Conservation (phyloP, 1,140 invertebrate species). For the Oryzaephilus surinamensis region DNA sequence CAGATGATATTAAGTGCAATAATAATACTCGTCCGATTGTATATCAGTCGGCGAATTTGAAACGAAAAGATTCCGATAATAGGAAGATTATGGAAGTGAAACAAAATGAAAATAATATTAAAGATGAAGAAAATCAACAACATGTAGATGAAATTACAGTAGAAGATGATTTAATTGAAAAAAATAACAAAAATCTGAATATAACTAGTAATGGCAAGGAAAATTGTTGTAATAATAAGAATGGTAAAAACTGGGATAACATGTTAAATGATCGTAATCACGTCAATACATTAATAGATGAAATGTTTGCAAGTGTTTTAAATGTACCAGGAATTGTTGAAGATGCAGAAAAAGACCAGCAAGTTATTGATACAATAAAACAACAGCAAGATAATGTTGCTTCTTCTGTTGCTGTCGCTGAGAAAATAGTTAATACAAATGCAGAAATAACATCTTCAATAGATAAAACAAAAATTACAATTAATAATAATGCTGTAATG, state of each 20-base stretch:
- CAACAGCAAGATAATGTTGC: neutral
- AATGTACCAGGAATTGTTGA: too few species aligned
- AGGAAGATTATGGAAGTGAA: neutral
- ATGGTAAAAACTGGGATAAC: constrained; percentile 12
- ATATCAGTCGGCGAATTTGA: constrained; percentile 19
- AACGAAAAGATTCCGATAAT: constrained; percentile 4
- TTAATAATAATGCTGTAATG: constrained; percentile 1
- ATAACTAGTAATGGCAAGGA: neutral
- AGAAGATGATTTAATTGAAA: constrained; percentile 6
- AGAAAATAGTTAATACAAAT: too few species aligned
- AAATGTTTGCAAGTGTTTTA: constrained; percentile 33
- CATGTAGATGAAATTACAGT: too few species aligned
- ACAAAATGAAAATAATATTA: neutral
- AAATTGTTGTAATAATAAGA: neutral
- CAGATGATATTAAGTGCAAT: constrained; percentile 17
- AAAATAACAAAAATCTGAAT: neutral
- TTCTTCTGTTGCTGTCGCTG: neutral
- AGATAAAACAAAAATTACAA: neutral
- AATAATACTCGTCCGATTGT: constrained; percentile 29
- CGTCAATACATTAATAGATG: constrained; percentile 32
- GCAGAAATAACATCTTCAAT: too few species aligned
- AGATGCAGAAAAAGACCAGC: constrained; percentile 8
- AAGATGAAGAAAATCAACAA: constrained; percentile 5
- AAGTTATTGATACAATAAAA: neutral
- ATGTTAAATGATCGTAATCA: constrained; percentile 28